Base-by-base conservation (phyloP, 2,797 vertebrate species). In the Sebastes jordani region DNA sequence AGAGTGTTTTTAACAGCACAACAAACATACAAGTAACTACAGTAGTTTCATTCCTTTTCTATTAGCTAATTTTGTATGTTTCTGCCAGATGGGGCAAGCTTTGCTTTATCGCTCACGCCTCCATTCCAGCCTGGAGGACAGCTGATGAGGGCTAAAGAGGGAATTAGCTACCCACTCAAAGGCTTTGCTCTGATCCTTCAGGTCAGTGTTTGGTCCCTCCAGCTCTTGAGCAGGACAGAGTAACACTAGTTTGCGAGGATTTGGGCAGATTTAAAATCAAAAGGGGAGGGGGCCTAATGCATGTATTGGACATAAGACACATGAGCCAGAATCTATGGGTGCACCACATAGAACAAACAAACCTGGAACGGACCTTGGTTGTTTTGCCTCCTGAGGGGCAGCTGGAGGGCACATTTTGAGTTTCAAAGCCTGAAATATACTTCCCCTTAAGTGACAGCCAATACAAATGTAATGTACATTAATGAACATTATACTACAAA, bases 151-250 rank as follows among this genome's bases (percentile, higher is more conserved):
- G 88, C 93, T 96, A 95, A 96, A 94, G 86, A 84, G 85, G 89
- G 91, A 92, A 96, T 96, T 96, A 97, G 91, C 92, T 70, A 78
- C 89, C 93, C 87, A 90, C 94, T 96, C 96, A 95, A 95, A 96
- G 91, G 95, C 94, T 95, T 96, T 96, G 88, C 88, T 89, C 85
- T 94, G 94, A 95, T 95, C 94, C 95, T 95, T 89, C 88, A 92
- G 96, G 96, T 95, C 93, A 95, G 75, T 87, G 2, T 73, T 87
- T 75, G 71, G 80, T 88, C 86, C 93, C 93, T 83, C 71, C 86
- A 92, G 92, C 93, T 93, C 92, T 90, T 93, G 90, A 92, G 84
- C 89, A 90, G 76, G 56, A 85, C 76, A 86, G 86, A 90, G 89
- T 82, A 88, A 80, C 88, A 92, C 91, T 91, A 79, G 90, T 93